These are phyloP conservation scores for Hetaerina americana DNA, from an alignment of 1,140 invertebrate species.

Conservation along the genomic window DNA sequence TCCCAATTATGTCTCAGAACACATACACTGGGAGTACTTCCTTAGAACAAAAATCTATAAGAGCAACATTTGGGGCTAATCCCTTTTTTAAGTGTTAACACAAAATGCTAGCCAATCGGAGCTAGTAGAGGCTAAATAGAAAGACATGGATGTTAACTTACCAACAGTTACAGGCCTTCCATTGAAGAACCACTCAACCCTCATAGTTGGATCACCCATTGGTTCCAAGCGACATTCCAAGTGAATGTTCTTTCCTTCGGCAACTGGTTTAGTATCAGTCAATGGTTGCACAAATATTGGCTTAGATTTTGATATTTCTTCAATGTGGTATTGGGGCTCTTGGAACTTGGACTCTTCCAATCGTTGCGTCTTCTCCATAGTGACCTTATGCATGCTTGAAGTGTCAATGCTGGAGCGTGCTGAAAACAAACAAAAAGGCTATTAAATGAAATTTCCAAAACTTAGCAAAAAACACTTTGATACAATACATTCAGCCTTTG, in stretches of 20 bases:
- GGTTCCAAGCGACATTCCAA: slow-evolving; percentile 81
- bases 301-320: slow-evolving; percentile 87
- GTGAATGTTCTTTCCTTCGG: slow-evolving; percentile 84
- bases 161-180: slow-evolving; percentile 74
- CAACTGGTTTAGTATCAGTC: slow-evolving; percentile 64
- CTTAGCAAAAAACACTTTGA: no score
- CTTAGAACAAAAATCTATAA: no score
- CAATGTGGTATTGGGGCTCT: slow-evolving; percentile 76
- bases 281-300: slow-evolving; percentile 79
- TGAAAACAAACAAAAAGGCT: slow-evolving; percentile 37
- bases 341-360: slow-evolving; percentile 75
- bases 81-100: no score
- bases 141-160: slow-evolving; percentile 20
- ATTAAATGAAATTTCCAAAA: no score
- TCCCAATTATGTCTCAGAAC: no score
- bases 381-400: slow-evolving; percentile 67
- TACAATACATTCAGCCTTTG: no score
- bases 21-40: no score
- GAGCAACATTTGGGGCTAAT: no score
- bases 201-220: slow-evolving; percentile 90
- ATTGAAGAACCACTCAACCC: slow-evolving; percentile 92
- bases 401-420: slow-evolving; percentile 77
- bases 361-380: slow-evolving; percentile 75
- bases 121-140: no score
- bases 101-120: no score